A percentile compares a stretch with the other conserved stretches of the same genome.
Conservation (phyloP, 2,888 invertebrate genomes). For the Aromia moschata region DNA sequence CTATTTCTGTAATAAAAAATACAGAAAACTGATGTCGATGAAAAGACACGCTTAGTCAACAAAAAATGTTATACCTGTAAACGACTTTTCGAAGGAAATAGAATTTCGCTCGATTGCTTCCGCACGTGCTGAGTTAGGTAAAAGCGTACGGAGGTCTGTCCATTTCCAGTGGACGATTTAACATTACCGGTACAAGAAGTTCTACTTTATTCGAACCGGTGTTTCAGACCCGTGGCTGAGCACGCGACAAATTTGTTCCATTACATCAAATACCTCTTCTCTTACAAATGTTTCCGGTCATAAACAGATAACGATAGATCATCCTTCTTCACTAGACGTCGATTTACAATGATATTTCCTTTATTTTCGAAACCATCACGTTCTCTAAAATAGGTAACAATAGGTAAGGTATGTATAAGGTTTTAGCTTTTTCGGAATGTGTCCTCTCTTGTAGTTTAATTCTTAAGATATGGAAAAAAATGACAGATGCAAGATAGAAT, state of each 20-base stretch:
- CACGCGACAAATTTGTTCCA: conserved; percentile 45
- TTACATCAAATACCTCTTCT: conserved; percentile 39
- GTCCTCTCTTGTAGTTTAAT: too few relatives aligned
- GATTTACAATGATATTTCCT: conserved; percentile 1
- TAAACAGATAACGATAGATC: conserved; percentile 27
- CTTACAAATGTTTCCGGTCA: conserved; percentile 39
- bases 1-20: too few relatives aligned
- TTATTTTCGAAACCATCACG: too few relatives aligned
- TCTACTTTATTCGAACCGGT: conserved; percentile 42
- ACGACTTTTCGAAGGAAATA: conserved; percentile 29
- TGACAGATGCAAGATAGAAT: too few relatives aligned
- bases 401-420: too few relatives aligned
- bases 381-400: too few relatives aligned
- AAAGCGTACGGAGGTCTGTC: conserved; percentile 7
- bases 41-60: too few relatives aligned
- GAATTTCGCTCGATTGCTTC: conserved; percentile 29
- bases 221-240: conserved; percentile 40
- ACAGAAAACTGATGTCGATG: too few relatives aligned
- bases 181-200: conserved; percentile 49
- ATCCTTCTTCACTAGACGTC: conserved; percentile 4
- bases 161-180: conserved; percentile 21
- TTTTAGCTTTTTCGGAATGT: too few relatives aligned
- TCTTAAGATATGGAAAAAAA: too few relatives aligned
- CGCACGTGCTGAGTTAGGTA: conserved; percentile 27
- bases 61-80: too few relatives aligned